A percentile compares a stretch with the other conserved stretches of the same genome.
Evolutionary conservation across 2,113 vertebrate species (phyloP).

Genomic region (Cnemophilus loriae): DNA sequence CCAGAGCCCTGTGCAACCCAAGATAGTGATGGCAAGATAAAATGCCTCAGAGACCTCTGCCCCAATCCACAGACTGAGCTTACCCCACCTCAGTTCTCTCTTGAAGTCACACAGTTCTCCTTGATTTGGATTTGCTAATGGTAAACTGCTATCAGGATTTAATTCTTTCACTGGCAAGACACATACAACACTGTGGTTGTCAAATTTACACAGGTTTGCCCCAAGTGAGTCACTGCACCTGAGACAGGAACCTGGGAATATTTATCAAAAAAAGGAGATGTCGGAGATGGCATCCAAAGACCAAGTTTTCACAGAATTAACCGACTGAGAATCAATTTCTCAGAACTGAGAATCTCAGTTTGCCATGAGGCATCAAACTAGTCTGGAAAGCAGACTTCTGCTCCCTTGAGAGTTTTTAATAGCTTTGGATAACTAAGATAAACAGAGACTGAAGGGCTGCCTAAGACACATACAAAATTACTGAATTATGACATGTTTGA

Average conservation of each 20-base stretch:
- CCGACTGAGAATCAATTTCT: too few species aligned
- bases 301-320: background rate
- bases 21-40: background rate
- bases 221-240: background rate
- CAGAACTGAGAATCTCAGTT: background rate
- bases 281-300: background rate
- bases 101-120: background rate
- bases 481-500: conserved; percentile 46
- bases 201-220: background rate
- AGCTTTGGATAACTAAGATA: conserved; percentile 14
- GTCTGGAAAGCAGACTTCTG: conserved; percentile 31
- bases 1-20: background rate
- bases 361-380: background rate
- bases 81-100: background rate
- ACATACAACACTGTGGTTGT: background rate
- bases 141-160: background rate
- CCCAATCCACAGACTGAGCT: background rate
- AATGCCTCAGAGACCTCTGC: background rate
- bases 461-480: conserved; percentile 24
- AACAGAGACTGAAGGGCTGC: conserved; percentile 33
- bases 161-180: background rate
- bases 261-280: background rate
- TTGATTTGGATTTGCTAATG: background rate
- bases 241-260: background rate
- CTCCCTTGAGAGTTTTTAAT: background rate